A percentile compares a stretch with the other conserved stretches of the same genome.
Evolutionary conservation across 2,113 vertebrate genomes (phyloP).

Genomic region (Sapayoa aenigma): DNA sequence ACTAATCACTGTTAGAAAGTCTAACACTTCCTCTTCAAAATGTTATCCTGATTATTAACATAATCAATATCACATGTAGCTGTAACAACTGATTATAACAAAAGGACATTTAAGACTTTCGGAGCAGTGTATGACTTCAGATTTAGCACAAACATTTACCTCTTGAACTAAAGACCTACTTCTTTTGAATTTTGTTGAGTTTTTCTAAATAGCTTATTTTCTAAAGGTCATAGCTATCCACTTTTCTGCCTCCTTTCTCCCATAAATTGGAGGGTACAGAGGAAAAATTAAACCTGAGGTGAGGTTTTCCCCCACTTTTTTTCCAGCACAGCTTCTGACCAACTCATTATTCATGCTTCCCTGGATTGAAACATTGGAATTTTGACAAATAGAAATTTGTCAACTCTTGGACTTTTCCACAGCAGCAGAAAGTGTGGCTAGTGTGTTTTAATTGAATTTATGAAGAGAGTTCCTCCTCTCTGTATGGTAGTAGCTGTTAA

Average conservation of each 20-base stretch:
- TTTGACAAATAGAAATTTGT: not conserved
- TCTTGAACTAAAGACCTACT: not conserved
- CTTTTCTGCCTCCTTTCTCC: not conserved
- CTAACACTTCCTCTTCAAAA: conserved; percentile 1
- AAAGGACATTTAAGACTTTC: not conserved
- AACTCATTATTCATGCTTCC: not conserved
- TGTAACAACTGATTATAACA: not conserved
- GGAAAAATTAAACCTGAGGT: not conserved
- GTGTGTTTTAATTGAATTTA: not conserved
- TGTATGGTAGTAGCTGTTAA: not conserved
- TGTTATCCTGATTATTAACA: not conserved
- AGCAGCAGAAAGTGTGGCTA: not conserved
- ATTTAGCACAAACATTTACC: not conserved
- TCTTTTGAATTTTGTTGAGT: not conserved
- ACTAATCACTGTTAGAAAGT: conserved; percentile 6
- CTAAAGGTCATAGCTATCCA: not conserved
- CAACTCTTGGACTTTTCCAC: not conserved
- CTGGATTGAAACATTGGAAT: not conserved
- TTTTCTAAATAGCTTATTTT: not conserved
- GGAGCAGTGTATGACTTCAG: not conserved
- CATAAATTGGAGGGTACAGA: not conserved
- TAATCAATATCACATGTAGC: not conserved
- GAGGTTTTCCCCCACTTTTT: not conserved
- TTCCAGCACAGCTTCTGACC: not conserved
- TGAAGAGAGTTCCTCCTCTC: not conserved